Evolutionary conservation across 2,888 invertebrate species (phyloP).

Genomic region (Erannis defoliaria): DNA sequence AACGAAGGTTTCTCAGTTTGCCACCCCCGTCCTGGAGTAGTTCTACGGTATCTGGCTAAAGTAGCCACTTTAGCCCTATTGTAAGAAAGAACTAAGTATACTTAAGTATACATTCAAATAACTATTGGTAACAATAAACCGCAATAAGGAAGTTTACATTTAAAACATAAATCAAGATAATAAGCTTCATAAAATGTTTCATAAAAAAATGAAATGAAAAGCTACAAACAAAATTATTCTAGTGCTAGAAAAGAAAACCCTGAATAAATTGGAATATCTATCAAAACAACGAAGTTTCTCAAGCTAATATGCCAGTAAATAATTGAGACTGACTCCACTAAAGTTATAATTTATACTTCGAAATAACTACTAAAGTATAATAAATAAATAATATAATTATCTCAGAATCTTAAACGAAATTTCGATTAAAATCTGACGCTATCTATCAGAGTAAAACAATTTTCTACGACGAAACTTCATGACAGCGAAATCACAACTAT

Average conservation of each 20-base stretch:
- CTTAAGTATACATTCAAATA: too few species aligned
- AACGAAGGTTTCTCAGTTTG: too few species aligned
- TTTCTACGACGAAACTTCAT: constrained; percentile 13
- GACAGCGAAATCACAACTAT: constrained; percentile 27
- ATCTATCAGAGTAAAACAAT: constrained; percentile 21
- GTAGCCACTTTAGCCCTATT: too few species aligned
- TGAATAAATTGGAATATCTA: background rate
- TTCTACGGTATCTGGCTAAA: too few species aligned
- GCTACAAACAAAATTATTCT: background rate
- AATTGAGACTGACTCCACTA: background rate
- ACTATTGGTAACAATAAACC: too few species aligned
- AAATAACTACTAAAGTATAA: constrained; percentile 10
- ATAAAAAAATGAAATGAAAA: too few species aligned
- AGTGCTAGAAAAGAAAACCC: background rate
- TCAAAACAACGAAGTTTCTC: background rate
- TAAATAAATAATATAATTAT: too few species aligned
- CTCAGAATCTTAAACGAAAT: constrained; percentile 12
- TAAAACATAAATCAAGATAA: too few species aligned
- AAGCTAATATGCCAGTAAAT: background rate
- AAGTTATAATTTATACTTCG: constrained; percentile 16
- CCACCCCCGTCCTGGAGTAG: too few species aligned
- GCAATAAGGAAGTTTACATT: too few species aligned
- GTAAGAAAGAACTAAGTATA: too few species aligned
- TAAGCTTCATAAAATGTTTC: too few species aligned
- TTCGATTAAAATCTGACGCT: constrained; percentile 22